Evolutionary conservation across 2,888 invertebrate genomes (phyloP), one percentile per base, ranked within the genome.

Genomic region (Tipula confusa): DNA sequence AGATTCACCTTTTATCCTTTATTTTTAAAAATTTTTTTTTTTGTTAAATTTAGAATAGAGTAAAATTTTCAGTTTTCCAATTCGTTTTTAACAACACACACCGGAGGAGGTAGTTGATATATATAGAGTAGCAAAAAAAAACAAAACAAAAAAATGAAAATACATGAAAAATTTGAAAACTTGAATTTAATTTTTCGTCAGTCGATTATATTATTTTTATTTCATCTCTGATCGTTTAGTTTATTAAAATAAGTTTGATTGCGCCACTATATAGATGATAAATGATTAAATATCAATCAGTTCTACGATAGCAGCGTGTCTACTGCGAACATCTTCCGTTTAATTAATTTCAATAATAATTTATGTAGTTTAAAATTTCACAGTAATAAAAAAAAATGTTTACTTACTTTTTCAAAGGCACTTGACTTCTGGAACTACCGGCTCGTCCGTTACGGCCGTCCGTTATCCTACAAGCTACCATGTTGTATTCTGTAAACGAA

Each of bases 391-490:
- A 38, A 7, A 48, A 13, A 29, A n/a, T 6, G 5, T n/a, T 87
- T 86, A 94, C 96, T 96, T 92, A 97, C 97, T 97, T 97, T 94
- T 97, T 97, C 94, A 97, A 96, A 96, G 97, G 97, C 95, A 97
- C 96, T 94, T 96, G 96, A 93, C 96, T 97, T 94, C 96, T 95
- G 93, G 94, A 93, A 90, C 94, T 93, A 90, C 92, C 92, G 90
- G 92, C 90, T 90, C 89, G 92, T 88, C 97, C 96, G 91, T 97
- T 97, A 91, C 97, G 94, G 88, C 96, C 93, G 91, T 97, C 97
- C 87, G 97, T 96, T 90, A 97, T 95, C 90, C 97, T 94, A 93
- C 97, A 97, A 91, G 97, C 96, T 93, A 97, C 97, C 97, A 97
- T 97, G 93, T 97, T 97, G 94, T 97, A 97, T 92, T 97, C 97